Percentiles rank a stretch among this genome's conserved stretches.
phyloP scores from a whole-genome alignment of 2,113 vertebrate species.

The Pimephales promelas region DNA sequence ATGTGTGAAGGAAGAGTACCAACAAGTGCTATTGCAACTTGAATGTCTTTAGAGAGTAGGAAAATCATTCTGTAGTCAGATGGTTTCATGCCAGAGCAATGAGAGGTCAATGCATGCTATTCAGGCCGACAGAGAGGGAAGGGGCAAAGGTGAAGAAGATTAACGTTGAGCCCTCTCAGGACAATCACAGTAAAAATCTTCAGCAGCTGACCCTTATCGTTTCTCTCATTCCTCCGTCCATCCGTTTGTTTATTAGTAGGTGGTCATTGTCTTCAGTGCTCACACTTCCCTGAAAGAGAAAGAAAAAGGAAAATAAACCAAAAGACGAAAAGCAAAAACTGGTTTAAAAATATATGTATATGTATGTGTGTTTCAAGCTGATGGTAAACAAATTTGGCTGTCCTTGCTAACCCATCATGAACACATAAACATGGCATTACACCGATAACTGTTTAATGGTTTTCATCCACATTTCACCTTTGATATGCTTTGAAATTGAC shows the following conservation, averaged over 20 bases:
- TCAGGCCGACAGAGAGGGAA: not conserved
- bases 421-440: not conserved
- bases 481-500: not conserved
- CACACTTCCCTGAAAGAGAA: conserved; percentile 43
- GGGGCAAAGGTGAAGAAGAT: conserved; percentile 1
- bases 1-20: not conserved
- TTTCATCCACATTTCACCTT: not conserved
- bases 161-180: not conserved
- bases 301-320: not conserved
- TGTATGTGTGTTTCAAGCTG: not conserved
- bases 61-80: conserved; percentile 23
- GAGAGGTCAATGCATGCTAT: conserved; percentile 32
- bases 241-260: conserved; percentile 5
- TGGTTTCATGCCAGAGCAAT: conserved; percentile 18
- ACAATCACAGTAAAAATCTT: conserved; percentile 9
- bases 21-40: conserved; percentile 16
- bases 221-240: not conserved
- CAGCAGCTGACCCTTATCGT: not conserved
- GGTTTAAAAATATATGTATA: not conserved
- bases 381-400: not conserved
- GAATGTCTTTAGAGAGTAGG: conserved; percentile 15
- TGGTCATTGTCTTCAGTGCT: conserved; percentile 1
- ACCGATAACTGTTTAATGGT: not conserved
- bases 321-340: not conserved
- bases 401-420: not conserved